Base-by-base conservation (phyloP, 2,113 vertebrate genomes). In the Oryzias curvinotus region DNA sequence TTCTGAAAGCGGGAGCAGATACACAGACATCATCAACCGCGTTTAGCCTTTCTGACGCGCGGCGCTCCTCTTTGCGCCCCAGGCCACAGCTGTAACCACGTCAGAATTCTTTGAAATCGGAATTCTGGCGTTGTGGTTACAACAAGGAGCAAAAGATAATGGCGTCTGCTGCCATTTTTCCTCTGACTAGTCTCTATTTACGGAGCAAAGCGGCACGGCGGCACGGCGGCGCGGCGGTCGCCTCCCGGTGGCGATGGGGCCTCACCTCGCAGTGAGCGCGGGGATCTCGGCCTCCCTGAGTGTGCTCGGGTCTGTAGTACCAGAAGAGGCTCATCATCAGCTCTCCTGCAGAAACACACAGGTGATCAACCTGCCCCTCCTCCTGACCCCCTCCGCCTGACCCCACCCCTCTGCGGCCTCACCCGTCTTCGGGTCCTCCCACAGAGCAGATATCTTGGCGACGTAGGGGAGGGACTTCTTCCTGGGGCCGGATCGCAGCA, bases 321-420 rank as follows among this genome's bases (percentile, higher is more conserved):
- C 97, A 99, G 88, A 98, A 94, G 56, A 99, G 93, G 86, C 97
- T 98, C 97, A 99, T 99, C 96, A 98, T 99, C 92, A 99, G 91
- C 88, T 99, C 97, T 83, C 97, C 96, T 98, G 87, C 56, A 30
- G 62, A 78, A 51, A 76, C 41, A 70, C 50, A 65, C 51, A 71
- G 16, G 51, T 49, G 61, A 55, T 62, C 65, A 60, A 18, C n/a
- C n/a, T 19, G n/a, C 4, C 12, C 16, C 19, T 6, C 17, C 17
- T 2, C n/a, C 17, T 3, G 4, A 6, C 17, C 17, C 10, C 17
- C 17, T 1, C 16, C 2, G 5, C n/a, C 7, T 1, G 1, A 64
- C 49, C 41, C 18, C 21, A 1, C 21, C 21, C 16, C 19, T 6
- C 17, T 7, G 6, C n/a, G 6, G 16, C n/a, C 7, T 44, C 46